Evolutionary conservation across 2,797 vertebrate genomes (phyloP), one percentile per base, ranked within the genome.

Genomic region (Galagoides demidoff): DNA sequence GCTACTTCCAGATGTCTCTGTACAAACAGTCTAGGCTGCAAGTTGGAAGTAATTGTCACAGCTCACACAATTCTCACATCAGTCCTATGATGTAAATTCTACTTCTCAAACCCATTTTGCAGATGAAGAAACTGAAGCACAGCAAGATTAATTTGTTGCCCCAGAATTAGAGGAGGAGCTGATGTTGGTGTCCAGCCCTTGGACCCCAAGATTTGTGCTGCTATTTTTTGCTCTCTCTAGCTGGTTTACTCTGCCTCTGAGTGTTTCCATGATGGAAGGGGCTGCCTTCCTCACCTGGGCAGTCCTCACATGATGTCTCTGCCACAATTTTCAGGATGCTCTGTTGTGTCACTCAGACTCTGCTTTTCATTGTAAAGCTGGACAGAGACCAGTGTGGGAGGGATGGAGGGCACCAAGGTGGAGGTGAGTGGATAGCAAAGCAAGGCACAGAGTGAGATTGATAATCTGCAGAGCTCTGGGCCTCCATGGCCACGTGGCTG

Each of bases 381-480:
- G 64, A 77, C 34, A 13, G 74, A 61, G 31, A 34, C 17, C 0
- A 0, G 52, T 49, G 52, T 31, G 31, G 68, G 78, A 74, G 27
- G 64, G 45, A 43, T 2, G 7, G 57, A 85, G 70, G 77, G 5
- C 0, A 0, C 74, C 4, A 0, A 23, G 22, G 16, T 0, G 1
- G 90, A 55, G 29, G 57, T 0, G 4, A 55, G 31, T 12, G 25
- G 64, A 10, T 0, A 20, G 64, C 45, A 45, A 66, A 6, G 76
- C 5, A 1, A 90, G 45, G 57, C 59, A 31, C 0, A 12, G 43
- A 29, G 37, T 0, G 13, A 57, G 43, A 57, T 22, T 13, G 73
- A 43, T 89, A 20, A 1, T 17, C 66, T 5, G 8, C 90, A 57
- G 61, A n/a, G 34, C 5, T 8, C 34, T 55, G 82, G 49, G 88